phyloP scores from a whole-genome alignment of 2,113 vertebrate genomes.

The Coryphaenoides rupestris region DNA sequence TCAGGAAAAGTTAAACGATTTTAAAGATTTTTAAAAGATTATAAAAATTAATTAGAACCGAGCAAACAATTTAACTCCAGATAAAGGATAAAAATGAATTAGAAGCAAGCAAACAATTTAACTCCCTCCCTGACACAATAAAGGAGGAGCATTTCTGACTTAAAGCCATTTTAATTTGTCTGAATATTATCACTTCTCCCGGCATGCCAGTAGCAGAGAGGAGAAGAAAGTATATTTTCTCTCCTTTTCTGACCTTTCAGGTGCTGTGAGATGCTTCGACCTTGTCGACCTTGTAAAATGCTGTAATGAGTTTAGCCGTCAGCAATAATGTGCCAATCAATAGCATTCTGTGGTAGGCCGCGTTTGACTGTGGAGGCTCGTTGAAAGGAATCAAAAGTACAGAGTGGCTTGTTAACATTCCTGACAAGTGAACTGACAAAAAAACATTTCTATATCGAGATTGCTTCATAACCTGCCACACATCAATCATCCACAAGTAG shows the following conservation, averaged over 20 bases:
- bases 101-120: constrained; percentile 16
- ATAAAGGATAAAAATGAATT: constrained; percentile 10
- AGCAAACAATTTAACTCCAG: constrained; percentile 21
- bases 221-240: constrained; percentile 19
- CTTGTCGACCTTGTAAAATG: constrained; percentile 61
- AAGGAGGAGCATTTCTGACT: constrained; percentile 13
- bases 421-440: constrained; percentile 48
- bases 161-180: constrained; percentile 25
- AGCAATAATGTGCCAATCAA: constrained; percentile 67
- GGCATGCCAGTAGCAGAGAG: no score
- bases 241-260: constrained; percentile 50
- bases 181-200: constrained; percentile 29
- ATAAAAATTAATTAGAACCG: constrained; percentile 8
- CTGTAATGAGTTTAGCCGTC: constrained; percentile 66
- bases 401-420: constrained; percentile 60
- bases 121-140: constrained; percentile 16
- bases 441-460: no score
- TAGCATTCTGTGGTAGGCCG: constrained; percentile 62
- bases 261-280: constrained; percentile 56
- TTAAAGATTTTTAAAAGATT: no score
- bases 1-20: no score
- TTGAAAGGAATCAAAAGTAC: constrained; percentile 54
- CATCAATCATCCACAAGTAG: constrained; percentile 40
- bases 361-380: constrained; percentile 55
- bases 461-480: constrained; percentile 1